Base-by-base conservation (phyloP, 2,797 vertebrate species). In the Cryptoprocta ferox region DNA sequence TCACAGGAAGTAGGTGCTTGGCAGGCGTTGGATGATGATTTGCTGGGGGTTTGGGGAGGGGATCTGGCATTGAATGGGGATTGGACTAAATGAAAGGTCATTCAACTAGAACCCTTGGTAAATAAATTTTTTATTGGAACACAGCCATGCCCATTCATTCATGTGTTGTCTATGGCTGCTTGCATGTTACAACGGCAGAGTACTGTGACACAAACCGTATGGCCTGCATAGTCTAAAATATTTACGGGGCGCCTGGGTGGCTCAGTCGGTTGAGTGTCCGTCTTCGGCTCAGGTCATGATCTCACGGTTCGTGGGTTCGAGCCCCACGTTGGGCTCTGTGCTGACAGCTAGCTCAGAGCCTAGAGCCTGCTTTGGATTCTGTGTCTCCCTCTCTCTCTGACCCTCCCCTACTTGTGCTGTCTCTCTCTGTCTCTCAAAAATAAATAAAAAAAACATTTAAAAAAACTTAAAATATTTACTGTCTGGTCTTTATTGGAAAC, bases 391-490 rank as follows among this genome's bases (percentile, higher is more conserved):
- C n/a, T n/a, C n/a, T n/a, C n/a, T n/a, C n/a, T n/a, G n/a, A n/a
- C n/a, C n/a, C n/a, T n/a, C n/a, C n/a, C n/a, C n/a, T n/a, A n/a
- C n/a, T n/a, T n/a, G n/a, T n/a, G n/a, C n/a, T n/a, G n/a, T n/a
- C n/a, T n/a, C n/a, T n/a, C n/a, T n/a, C n/a, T n/a, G n/a, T n/a
- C n/a, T n/a, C n/a, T n/a, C n/a, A n/a, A n/a, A n/a, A n/a, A n/a
- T n/a, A n/a, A n/a, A n/a, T n/a, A n/a, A n/a, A n/a, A n/a, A n/a
- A n/a, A n/a, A n/a, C n/a, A n/a, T n/a, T n/a, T n/a, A n/a, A n/a
- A n/a, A n/a, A n/a, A n/a, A n/a, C n/a, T n/a, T 71, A 37, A 95
- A 92, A 45, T 80, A 75, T 87, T 89, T 92, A 56, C 48, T 73
- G 0, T 84, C 24, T 94, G 80, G 3, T 37, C 6, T 84, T 96